Evolutionary conservation across 35 echinoderm and acorn worm genomes (phyloP).

Genomic region (Patiria miniata): DNA sequence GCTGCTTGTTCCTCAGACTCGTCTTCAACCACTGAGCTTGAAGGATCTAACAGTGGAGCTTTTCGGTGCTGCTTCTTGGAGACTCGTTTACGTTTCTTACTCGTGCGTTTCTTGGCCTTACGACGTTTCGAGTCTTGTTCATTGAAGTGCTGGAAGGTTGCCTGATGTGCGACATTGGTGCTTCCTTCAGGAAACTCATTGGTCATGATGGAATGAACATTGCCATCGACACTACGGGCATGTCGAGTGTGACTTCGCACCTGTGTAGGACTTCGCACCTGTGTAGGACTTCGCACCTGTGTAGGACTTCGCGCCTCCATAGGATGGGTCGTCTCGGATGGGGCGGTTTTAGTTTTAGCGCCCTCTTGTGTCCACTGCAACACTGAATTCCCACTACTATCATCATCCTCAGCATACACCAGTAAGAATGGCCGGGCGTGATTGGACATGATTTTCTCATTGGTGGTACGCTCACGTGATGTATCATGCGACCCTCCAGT

Average conservation of each 20-base stretch:
- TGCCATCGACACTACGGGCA: slow-evolving; percentile 20
- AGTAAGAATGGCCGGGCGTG: slow-evolving; percentile 49
- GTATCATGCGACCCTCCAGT: not conserved
- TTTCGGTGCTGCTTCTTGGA: slow-evolving; percentile 18
- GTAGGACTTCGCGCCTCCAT: not conserved
- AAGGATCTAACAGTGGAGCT: not conserved
- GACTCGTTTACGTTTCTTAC: slow-evolving; percentile 42
- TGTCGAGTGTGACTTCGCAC: not conserved
- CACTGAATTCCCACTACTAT: not conserved
- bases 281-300: not conserved
- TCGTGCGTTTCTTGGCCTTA: slow-evolving; percentile 37
- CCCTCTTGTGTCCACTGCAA: slow-evolving; percentile 36
- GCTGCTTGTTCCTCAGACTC: not conserved
- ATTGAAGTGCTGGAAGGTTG: slow-evolving; percentile 47
- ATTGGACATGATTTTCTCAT: slow-evolving; percentile 17
- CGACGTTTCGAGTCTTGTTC: slow-evolving; percentile 47
- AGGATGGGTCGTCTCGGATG: not conserved
- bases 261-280: not conserved
- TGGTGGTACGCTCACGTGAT: not conserved
- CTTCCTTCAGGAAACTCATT: slow-evolving; percentile 37
- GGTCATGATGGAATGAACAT: slow-evolving; percentile 28
- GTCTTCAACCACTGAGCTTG: not conserved
- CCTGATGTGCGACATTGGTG: slow-evolving; percentile 13
- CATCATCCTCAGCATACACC: slow-evolving; percentile 40
- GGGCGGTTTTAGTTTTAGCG: too few relatives aligned